These are phyloP conservation scores for Calycopis cecrops DNA, from an alignment of 1,140 invertebrate genomes.

Conservation along the genomic window DNA sequence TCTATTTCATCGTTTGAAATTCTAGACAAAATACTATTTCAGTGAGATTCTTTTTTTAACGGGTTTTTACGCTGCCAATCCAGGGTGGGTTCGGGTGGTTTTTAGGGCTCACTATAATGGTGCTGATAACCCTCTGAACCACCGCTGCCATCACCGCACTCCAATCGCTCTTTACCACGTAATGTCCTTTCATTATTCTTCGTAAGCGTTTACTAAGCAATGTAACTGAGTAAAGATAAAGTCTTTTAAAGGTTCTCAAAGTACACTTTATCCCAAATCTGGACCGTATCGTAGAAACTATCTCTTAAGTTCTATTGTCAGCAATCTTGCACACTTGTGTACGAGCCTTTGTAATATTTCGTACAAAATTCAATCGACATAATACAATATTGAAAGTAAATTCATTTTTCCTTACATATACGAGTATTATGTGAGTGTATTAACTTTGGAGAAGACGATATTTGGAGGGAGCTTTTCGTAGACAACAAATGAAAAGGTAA, in stretches of 20 bases:
- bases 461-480: conserved; percentile 5
- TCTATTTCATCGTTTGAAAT: too few relatives aligned
- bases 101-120: too few relatives aligned
- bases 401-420: conserved; percentile 8
- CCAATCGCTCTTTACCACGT: too few relatives aligned
- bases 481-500: conserved; percentile 6
- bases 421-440: conserved; percentile 9
- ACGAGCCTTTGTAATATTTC: conserved; percentile 38
- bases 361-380: conserved; percentile 26
- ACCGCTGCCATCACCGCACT: too few relatives aligned
- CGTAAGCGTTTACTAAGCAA: background rate
- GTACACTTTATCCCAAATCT: conserved; percentile 44
- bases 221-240: conserved; percentile 34
- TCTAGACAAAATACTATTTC: too few relatives aligned
- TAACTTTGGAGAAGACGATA: background rate
- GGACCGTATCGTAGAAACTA: conserved; percentile 40
- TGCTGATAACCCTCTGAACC: too few relatives aligned
- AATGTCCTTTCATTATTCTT: too few relatives aligned
- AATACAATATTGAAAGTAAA: conserved; percentile 7
- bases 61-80: too few relatives aligned
- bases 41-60: too few relatives aligned
- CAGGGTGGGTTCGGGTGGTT: too few relatives aligned
- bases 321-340: conserved; percentile 40
- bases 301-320: conserved; percentile 49
- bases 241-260: conserved; percentile 42